Evolutionary conservation across 2,113 vertebrate genomes (phyloP).

Genomic region (Phodopus roborovskii): DNA sequence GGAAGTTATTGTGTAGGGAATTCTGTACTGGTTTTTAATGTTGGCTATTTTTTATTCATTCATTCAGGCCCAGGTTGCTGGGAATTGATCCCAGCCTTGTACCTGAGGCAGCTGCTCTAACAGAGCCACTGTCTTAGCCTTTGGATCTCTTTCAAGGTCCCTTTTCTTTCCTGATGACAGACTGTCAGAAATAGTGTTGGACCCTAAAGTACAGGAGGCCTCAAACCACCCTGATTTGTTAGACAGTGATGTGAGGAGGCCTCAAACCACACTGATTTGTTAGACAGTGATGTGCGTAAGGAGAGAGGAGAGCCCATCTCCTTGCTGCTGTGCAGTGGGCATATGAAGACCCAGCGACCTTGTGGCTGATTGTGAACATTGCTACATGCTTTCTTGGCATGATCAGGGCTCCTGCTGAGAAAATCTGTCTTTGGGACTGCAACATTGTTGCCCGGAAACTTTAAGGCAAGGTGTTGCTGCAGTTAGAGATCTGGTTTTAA

Average conservation of each 20-base stretch:
- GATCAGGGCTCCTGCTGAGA: neutral
- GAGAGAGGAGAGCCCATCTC: slow-evolving; percentile 31
- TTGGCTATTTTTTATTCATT: neutral
- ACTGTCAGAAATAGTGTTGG: slow-evolving; percentile 4
- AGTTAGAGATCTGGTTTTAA: slow-evolving; percentile 32
- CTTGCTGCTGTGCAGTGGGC: neutral
- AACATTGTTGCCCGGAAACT: slow-evolving; percentile 8
- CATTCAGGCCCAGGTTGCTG: neutral
- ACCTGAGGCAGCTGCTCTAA: neutral
- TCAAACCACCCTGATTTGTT: slow-evolving; percentile 42
- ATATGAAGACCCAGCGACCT: slow-evolving; percentile 32
- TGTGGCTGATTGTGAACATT: slow-evolving; percentile 23
- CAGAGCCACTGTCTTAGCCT: neutral
- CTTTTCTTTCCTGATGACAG: slow-evolving; percentile 20
- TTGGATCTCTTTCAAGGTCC: slow-evolving; percentile 3
- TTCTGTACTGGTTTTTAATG: slow-evolving; percentile 32
- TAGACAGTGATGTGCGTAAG: slow-evolving; percentile 45
- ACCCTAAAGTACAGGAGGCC: slow-evolving; percentile 31
- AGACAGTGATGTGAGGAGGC: slow-evolving; percentile 51
- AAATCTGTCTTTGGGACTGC: neutral
- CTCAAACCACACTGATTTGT: slow-evolving; percentile 44
- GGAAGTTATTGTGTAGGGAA: neutral
- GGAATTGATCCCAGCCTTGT: neutral
- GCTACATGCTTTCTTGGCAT: neutral
- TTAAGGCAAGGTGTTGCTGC: neutral